Conservation (phyloP, 2,888 invertebrate species). For the Iphiclides podalirius region DNA sequence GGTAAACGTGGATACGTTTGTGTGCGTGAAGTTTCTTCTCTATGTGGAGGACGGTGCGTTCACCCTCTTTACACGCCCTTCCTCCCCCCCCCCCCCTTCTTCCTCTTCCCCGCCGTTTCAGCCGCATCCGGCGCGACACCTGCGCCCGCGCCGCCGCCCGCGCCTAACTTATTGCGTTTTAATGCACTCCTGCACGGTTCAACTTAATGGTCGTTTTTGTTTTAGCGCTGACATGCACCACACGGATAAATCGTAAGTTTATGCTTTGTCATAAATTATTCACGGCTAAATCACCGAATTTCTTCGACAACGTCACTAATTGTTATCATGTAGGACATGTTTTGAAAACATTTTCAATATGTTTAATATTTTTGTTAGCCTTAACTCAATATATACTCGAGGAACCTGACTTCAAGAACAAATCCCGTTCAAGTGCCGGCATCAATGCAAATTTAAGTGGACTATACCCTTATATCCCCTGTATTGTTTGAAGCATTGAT, state of each 20-base stretch:
- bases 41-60: constrained; percentile 27
- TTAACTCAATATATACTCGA: no score
- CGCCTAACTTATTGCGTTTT: constrained; percentile 63
- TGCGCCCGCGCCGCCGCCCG: constrained; percentile 62
- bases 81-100: constrained; percentile 26
- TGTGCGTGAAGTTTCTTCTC: neutral
- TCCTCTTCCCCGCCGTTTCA: constrained; percentile 47
- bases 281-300: no score
- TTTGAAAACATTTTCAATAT: no score
- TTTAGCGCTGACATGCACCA: constrained; percentile 48
- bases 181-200: constrained; percentile 59
- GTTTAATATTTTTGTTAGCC: no score
- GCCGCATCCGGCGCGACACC: constrained; percentile 73
- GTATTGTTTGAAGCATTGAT: no score
- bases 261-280: neutral
- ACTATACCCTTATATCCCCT: no score
- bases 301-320: no score
- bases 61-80: constrained; percentile 41
- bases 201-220: constrained; percentile 63
- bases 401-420: no score
- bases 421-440: no score
- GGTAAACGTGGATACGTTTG: neutral
- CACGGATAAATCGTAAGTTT: constrained; percentile 44
- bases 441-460: no score
- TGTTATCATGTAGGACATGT: no score